Percentiles rank a stretch among this genome's conserved stretches.
phyloP scores from a whole-genome alignment of 1,140 invertebrate species.

The Listronotus oregonensis region DNA sequence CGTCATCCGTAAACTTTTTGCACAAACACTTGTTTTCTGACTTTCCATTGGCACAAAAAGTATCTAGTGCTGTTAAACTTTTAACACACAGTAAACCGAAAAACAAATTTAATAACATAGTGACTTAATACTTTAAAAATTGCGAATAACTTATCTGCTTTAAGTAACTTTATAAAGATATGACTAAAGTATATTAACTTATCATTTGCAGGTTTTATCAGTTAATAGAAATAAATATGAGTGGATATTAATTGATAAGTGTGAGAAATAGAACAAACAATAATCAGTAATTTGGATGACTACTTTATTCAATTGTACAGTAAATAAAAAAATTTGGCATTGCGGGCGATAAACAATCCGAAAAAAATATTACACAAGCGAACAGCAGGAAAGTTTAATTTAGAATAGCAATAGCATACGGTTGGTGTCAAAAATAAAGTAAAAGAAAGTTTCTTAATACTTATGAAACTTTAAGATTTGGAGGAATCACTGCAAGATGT shows the following conservation, averaged over 20 bases:
- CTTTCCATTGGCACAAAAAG: conserved; percentile 14
- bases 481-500: no score
- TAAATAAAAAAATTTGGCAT: no score
- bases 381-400: no score
- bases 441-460: no score
- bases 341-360: no score
- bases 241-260: neutral
- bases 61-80: neutral
- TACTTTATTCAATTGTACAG: no score
- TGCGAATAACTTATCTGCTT: conserved; percentile 6
- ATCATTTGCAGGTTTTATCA: conserved; percentile 1
- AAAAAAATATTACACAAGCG: no score
- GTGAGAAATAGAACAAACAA: neutral
- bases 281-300: neutral
- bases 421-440: no score
- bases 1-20: conserved; percentile 16
- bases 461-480: no score
- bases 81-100: neutral
- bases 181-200: conserved; percentile 3
- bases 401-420: no score
- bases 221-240: conserved; percentile 5
- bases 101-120: neutral
- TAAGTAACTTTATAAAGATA: conserved; percentile 1
- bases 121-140: neutral
- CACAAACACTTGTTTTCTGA: conserved; percentile 30